Evolutionary conservation across 2,113 vertebrate genomes (phyloP).

Genomic region (Aix galericulata): DNA sequence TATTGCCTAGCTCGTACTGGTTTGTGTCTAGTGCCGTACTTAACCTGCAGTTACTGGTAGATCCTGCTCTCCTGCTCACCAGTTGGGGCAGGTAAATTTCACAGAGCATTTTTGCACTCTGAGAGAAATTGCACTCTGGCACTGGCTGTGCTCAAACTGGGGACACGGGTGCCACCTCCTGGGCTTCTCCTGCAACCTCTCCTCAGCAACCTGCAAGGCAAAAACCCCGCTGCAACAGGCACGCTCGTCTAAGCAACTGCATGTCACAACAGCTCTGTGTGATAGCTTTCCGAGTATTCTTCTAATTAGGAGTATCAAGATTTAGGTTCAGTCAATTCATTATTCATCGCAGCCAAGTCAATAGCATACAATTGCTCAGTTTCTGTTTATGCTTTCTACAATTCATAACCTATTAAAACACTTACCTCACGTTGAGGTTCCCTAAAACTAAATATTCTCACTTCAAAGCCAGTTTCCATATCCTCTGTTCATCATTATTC

Average conservation of each 20-base stretch:
- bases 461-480: not conserved
- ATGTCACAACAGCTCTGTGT: not conserved
- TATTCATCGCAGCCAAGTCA: not conserved
- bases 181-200: not conserved
- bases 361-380: not conserved
- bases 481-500: not conserved
- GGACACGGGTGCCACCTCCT: not conserved
- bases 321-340: not conserved
- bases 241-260: not conserved
- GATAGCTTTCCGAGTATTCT: not conserved
- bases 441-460: not conserved
- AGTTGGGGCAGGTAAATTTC: not conserved
- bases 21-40: not conserved
- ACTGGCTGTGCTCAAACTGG: accelerated
- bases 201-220: accelerated
- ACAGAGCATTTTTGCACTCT: accelerated
- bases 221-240: not conserved
- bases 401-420: not conserved
- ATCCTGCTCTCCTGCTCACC: too few relatives aligned
- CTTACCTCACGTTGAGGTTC: not conserved
- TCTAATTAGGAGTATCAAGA: not conserved
- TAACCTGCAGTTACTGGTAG: not conserved
- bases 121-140: accelerated
- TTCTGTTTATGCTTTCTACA: not conserved
- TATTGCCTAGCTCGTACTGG: not conserved